Conservation (phyloP, 2,797 vertebrate genomes). For the Danio kyathit region DNA sequence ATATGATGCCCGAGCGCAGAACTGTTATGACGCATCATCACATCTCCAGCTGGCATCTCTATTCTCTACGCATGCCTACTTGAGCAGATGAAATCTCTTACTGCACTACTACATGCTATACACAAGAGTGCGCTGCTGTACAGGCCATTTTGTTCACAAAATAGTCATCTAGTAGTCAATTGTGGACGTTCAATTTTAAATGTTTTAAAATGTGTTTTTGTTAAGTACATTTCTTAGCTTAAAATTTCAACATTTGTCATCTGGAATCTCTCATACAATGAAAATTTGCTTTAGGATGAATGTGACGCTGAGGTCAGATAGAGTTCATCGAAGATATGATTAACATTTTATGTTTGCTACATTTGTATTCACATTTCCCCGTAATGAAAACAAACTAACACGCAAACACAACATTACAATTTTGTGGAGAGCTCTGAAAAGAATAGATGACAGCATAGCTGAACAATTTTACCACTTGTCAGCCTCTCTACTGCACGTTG, state of each 20-base stretch:
- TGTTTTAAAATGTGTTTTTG: too few relatives aligned
- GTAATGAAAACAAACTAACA: too few relatives aligned
- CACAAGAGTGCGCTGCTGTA: slow-evolving; percentile 19
- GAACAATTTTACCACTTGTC: not conserved
- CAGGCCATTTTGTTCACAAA: not conserved
- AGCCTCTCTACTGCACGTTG: too few relatives aligned
- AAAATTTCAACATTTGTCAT: too few relatives aligned
- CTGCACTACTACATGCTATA: slow-evolving; percentile 8
- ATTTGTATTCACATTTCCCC: too few relatives aligned
- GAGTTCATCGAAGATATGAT: not conserved
- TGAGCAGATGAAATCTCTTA: not conserved
- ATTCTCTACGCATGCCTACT: not conserved
- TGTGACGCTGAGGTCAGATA: not conserved
- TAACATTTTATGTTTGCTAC: not conserved
- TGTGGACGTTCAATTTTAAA: too few relatives aligned
- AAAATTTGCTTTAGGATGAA: not conserved
- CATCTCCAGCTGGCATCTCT: not conserved
- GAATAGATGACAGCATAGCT: too few relatives aligned
- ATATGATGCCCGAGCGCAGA: not conserved
- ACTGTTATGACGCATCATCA: not conserved
- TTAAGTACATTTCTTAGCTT: too few relatives aligned
- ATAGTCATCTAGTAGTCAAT: not conserved
- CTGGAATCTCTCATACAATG: too few relatives aligned
- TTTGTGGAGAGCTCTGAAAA: too few relatives aligned
- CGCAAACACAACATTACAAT: too few relatives aligned